Percentiles rank a stretch among this genome's conserved stretches.
These are phyloP conservation scores for Progne subis DNA, from an alignment of 2,113 vertebrate genomes.

Conservation along the genomic window DNA sequence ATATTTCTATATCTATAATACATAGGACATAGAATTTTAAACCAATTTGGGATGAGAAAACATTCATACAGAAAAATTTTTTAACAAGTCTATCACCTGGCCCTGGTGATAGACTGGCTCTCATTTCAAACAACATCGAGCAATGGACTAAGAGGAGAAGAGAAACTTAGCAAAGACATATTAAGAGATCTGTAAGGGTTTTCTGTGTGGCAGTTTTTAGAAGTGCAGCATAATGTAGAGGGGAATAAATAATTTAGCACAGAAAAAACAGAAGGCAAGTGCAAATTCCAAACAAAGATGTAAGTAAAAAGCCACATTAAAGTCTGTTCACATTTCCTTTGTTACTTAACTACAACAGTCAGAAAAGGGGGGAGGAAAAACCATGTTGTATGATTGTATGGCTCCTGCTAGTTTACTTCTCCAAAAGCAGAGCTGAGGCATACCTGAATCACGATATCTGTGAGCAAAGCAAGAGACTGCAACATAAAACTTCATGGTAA, in stretches of 20 bases:
- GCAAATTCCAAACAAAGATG: not conserved
- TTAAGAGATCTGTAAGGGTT: not conserved
- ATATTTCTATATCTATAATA: not conserved
- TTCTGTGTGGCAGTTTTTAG: not conserved
- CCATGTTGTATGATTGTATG: accelerated
- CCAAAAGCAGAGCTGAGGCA: not conserved
- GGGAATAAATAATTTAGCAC: not conserved
- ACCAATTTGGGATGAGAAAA: not conserved
- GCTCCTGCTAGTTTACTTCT: not conserved
- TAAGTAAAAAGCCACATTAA: not conserved
- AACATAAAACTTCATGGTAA: not conserved
- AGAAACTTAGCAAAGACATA: not conserved
- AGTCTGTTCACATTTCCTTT: not conserved
- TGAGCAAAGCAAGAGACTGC: not conserved
- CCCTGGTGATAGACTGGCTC: not conserved
- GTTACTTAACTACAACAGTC: not conserved
- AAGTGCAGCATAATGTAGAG: not conserved
- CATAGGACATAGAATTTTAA: not conserved
- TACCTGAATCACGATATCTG: not conserved
- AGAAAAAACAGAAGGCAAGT: not conserved
- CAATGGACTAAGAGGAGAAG: not conserved
- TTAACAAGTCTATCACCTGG: not conserved
- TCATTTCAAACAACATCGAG: not conserved
- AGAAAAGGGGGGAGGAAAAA: not conserved
- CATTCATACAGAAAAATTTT: not conserved